Conservation (phyloP, 2,113 vertebrate genomes). For the Phoxinus phoxinus region DNA sequence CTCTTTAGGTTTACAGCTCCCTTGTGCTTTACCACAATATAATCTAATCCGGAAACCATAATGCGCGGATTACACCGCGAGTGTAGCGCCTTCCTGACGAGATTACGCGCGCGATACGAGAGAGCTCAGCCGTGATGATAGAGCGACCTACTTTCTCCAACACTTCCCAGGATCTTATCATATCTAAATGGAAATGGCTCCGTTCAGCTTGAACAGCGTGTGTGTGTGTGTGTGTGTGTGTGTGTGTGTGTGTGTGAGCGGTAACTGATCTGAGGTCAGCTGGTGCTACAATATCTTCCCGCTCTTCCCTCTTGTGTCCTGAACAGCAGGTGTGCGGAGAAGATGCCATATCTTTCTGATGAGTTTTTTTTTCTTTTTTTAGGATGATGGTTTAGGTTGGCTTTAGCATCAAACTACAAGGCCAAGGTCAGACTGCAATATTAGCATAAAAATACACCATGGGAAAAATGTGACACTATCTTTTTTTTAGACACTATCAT, state of each 20-base stretch:
- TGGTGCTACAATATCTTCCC: background rate
- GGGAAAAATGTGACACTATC: background rate
- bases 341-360: background rate
- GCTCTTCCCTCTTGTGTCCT: background rate
- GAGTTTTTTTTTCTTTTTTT: background rate
- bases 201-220: slow-evolving; percentile 8
- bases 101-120: background rate
- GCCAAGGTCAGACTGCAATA: background rate
- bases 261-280: slow-evolving; percentile 4
- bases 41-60: slow-evolving; percentile 22
- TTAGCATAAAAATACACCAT: background rate
- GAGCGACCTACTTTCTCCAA: slow-evolving; percentile 23
- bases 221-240: slow-evolving; percentile 44
- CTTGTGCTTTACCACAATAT: slow-evolving; percentile 24
- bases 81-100: background rate
- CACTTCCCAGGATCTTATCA: slow-evolving; percentile 31
- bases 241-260: slow-evolving; percentile 24
- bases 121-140: slow-evolving; percentile 16
- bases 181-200: slow-evolving; percentile 37
- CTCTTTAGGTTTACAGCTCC: slow-evolving; percentile 18
- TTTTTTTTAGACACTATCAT: background rate
- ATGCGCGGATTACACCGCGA: slow-evolving; percentile 8
- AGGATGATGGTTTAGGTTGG: background rate
- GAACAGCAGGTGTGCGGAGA: background rate
- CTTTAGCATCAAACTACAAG: background rate